Evolutionary conservation across 2,888 invertebrate genomes (phyloP).

Genomic region (Brenthis daphne): DNA sequence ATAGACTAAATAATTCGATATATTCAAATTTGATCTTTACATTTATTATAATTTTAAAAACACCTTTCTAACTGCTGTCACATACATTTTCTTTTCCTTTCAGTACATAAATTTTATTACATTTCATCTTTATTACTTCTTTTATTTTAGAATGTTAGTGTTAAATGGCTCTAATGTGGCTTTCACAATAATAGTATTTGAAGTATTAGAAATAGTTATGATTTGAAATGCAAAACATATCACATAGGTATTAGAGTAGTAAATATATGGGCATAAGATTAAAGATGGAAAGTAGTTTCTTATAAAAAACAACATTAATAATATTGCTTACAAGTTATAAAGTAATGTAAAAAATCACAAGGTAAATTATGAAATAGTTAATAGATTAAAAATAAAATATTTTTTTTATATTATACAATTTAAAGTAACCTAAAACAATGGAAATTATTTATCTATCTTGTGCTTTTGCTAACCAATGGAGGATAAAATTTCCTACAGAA

Average conservation of each 20-base stretch:
- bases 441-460: background rate
- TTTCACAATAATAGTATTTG: conserved; percentile 5
- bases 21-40: conserved; percentile 9
- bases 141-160: conserved; percentile 12
- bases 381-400: no score
- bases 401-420: conserved; percentile 2
- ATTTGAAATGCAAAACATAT: conserved; percentile 3
- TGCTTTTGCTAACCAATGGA: background rate
- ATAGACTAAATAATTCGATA: conserved; percentile 41
- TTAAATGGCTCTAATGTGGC: conserved; percentile 1
- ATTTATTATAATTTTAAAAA: background rate
- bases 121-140: conserved; percentile 8
- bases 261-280: background rate
- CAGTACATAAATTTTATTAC: conserved; percentile 15
- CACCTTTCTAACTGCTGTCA: conserved; percentile 27
- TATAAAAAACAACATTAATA: background rate
- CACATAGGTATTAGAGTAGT: background rate
- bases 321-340: background rate
- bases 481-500: background rate
- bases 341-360: background rate
- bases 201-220: background rate
- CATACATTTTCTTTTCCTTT: conserved; percentile 20
- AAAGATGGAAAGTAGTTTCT: background rate
- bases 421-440: conserved; percentile 12
- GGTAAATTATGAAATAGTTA: no score